These are phyloP conservation scores for Coregonus clupeaformis DNA, from an alignment of 2,113 vertebrate species.

Conservation along the genomic window DNA sequence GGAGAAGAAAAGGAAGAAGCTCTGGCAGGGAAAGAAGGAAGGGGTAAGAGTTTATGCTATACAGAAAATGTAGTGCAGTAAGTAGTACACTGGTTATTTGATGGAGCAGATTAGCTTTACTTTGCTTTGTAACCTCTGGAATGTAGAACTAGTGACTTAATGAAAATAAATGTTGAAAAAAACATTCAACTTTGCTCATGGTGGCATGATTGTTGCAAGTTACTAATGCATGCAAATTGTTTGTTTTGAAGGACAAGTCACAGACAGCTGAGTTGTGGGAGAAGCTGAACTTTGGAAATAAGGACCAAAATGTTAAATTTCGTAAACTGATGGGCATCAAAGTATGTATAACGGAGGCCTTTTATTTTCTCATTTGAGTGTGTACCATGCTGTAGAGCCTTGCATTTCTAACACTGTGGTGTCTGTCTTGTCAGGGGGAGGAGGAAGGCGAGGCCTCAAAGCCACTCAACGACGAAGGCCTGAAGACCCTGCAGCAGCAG, in stretches of 20 bases:
- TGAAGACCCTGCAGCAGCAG: constrained; percentile 95
- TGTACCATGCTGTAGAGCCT: neutral
- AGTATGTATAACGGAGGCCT: constrained; percentile 64
- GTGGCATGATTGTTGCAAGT: neutral
- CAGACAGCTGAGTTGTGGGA: constrained; percentile 98
- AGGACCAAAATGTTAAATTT: constrained; percentile 99
- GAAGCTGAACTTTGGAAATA: constrained; percentile 97
- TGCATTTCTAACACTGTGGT: neutral
- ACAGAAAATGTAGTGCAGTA: neutral
- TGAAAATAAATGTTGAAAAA: no score
- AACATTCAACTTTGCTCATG: no score
- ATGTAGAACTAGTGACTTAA: no score
- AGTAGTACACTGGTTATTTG: neutral
- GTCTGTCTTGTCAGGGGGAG: constrained; percentile 73
- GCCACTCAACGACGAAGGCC: constrained; percentile 86
- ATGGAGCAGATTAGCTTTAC: neutral
- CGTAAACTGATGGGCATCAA: constrained; percentile 99
- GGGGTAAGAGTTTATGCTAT: constrained; percentile 76
- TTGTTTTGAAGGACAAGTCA: constrained; percentile 85
- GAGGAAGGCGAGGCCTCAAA: constrained; percentile 83
- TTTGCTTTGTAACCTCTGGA: neutral
- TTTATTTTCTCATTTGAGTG: neutral
- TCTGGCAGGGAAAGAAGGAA: constrained; percentile 98
- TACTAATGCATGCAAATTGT: constrained; percentile 19
- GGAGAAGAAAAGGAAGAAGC: constrained; percentile 95